Evolutionary conservation across 2,888 invertebrate species (phyloP), one percentile per base, ranked within the genome.

Genomic region (Synanthedon andrenaeformis): DNA sequence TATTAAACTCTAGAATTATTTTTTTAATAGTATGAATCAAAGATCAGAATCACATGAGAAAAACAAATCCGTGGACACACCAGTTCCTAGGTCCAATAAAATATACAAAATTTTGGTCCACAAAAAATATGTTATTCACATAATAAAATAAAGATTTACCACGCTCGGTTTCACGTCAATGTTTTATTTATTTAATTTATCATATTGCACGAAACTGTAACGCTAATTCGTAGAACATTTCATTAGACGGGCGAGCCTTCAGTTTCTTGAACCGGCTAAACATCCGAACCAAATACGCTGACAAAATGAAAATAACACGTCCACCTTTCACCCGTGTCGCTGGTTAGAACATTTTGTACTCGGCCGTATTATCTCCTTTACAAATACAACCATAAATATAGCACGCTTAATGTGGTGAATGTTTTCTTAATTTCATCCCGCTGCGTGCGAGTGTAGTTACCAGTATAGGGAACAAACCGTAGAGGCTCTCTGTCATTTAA

Each of bases 361-460:
- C 63, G 58, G 70, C 57, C 64, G 69, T 67, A 63, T 69, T 64
- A 59, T 61, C 59, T 49, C 49, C 11, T 28, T 19, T 51, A 62
- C 64, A 67, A 67, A 65, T 72, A 74, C 69, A 73, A 68, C 70
- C 66, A 72, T 71, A 74, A 72, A 75, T 69, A 73, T 64, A 65
- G 65, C 62, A 58, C 69, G 66, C 66, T 75, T 79, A 79, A 82
- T 77, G 79, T 71, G 76, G 73, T 65, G 78, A 83, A 84, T 83
- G 85, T 84, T 84, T 83, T 84, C 85, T 85, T 86, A 86, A 86
- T 86, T 85, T 81, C 77, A 76, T 79, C 84, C 82, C 82, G 78
- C 83, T 79, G 85, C 70, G 79, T 77, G 79, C 56, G 71, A 72
- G 75, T 74, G 76, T 74, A 71, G 75, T 45, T 2, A 3, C 13